Base-by-base conservation (phyloP, 2,113 vertebrate species). In the Rhea americana region DNA sequence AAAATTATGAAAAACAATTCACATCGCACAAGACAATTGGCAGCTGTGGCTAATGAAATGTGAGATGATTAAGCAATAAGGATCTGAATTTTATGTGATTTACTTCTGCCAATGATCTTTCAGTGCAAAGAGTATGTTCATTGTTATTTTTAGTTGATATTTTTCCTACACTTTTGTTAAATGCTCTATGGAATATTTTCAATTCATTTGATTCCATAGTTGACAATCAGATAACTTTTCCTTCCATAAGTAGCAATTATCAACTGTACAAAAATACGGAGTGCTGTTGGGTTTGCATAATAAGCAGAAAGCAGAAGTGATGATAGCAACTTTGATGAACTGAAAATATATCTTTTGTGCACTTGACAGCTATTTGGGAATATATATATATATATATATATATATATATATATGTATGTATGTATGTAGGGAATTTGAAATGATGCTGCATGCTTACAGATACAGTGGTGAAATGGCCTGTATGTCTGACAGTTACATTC, bases 241-340 rank as follows among this genome's bases (percentile, higher is more conserved):
- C 51, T 84, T 95, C 65, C 85, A 70, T 94, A 97, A 95, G 97
- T 95, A 97, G 71, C 78, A 91, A 95, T 96, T 96, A 93, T 79
- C 88, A 85, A 55, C 58, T 83, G 53, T 51, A 89, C 90, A 92
- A 86, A 91, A 96, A 96, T 91, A 92, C 85, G 45, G 59, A 94
- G 87, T 89, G 59, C 39, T n/a, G 6, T 77, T 86, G 30, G 30
- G 53, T 84, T 94, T 96, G 77, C 89, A 85, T 84, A 80, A 94
- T 87, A 95, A 95, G 89, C 74, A 90, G 91, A 93, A 93, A 61
- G 11, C 86, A 83, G 73, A 96, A 93, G 80, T 71, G 74, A 83
- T 72, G 87, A 94, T 87, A 89, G 62, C 66, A 80, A 89, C 87
- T 96, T 82, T 91, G 86, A 82, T 90, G 85, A 89, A 81, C 79